A percentile compares a stretch with the other conserved stretches of the same genome.
phyloP scores from a whole-genome alignment of 2,888 invertebrate genomes.

The Trimorus sp. region DNA sequence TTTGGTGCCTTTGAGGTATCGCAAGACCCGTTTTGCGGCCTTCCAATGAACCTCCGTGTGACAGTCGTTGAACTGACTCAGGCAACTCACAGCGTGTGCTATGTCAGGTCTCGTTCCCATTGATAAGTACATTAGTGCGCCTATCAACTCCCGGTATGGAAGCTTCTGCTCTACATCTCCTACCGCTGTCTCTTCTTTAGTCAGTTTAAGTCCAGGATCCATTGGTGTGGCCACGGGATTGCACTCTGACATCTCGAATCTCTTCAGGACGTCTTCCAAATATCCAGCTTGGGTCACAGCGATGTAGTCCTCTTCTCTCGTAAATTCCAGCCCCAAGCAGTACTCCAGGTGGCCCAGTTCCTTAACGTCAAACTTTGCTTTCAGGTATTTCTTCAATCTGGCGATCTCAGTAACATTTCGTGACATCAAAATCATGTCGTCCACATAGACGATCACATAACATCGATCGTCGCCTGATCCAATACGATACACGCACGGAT shows the following conservation, averaged over 20 bases:
- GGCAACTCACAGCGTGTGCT: not conserved
- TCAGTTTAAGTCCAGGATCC: not conserved
- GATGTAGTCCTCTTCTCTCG: constrained; percentile 12
- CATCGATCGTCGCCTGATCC: constrained; percentile 3
- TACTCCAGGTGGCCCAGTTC: constrained; percentile 11
- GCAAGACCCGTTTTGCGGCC: constrained; percentile 1
- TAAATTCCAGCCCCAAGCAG: constrained; percentile 25
- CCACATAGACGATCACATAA: not conserved
- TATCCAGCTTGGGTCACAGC: not conserved
- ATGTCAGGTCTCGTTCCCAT: constrained; percentile 10
- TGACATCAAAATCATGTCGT: constrained; percentile 6
- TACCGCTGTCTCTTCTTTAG: not conserved
- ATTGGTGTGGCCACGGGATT: not conserved
- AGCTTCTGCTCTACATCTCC: not conserved
- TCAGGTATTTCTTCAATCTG: not conserved
- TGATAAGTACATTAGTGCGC: constrained; percentile 1
- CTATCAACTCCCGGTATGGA: constrained; percentile 3
- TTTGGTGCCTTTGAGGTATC: not conserved
- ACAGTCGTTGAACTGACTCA: not conserved
- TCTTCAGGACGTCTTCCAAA: not conserved
- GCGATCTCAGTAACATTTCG: constrained; percentile 19
- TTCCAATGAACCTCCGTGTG: constrained; percentile 1
- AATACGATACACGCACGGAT: constrained; percentile 5
- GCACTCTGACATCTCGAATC: constrained; percentile 2
- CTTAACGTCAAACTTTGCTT: constrained; percentile 19